Evolutionary conservation across 2,888 invertebrate genomes (phyloP).

Genomic region (Gasteruption jaculator): DNA sequence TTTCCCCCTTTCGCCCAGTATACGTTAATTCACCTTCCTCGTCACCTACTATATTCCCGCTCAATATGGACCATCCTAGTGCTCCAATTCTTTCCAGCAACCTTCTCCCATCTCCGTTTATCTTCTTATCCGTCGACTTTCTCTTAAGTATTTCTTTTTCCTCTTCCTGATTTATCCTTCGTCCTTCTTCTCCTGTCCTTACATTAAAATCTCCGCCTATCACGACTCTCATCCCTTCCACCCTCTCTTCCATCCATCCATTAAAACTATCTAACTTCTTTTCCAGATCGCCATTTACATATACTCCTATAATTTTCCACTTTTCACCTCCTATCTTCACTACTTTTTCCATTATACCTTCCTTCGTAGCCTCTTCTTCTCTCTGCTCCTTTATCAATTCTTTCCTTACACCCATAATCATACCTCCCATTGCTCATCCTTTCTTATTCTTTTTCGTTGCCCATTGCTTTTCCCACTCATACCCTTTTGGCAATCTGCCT

Average conservation of each 20-base stretch:
- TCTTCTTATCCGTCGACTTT: no score
- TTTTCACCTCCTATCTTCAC: not conserved
- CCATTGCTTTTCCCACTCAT: not conserved
- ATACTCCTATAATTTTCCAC: not conserved
- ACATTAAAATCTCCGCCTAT: not conserved
- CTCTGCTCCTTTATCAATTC: no score
- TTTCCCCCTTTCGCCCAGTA: no score
- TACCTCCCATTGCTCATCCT: not conserved
- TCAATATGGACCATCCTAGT: no score
- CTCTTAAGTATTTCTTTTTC: not conserved
- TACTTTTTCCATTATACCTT: not conserved
- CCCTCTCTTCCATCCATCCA: not conserved
- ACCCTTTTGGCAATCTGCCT: conserved; percentile 1
- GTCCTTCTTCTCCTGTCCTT: no score
- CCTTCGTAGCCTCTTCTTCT: not conserved
- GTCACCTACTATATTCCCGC: no score
- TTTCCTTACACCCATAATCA: no score
- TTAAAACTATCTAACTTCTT: not conserved
- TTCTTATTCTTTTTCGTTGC: no score
- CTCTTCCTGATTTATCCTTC: no score
- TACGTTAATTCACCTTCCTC: no score
- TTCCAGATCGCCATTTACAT: not conserved
- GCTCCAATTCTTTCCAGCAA: not conserved
- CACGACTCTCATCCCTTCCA: not conserved
- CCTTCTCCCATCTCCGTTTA: not conserved